Evolutionary conservation across 1,140 invertebrate genomes (phyloP), one percentile per base, ranked within the genome.

Genomic region (Chrysomallon squamiferum): DNA sequence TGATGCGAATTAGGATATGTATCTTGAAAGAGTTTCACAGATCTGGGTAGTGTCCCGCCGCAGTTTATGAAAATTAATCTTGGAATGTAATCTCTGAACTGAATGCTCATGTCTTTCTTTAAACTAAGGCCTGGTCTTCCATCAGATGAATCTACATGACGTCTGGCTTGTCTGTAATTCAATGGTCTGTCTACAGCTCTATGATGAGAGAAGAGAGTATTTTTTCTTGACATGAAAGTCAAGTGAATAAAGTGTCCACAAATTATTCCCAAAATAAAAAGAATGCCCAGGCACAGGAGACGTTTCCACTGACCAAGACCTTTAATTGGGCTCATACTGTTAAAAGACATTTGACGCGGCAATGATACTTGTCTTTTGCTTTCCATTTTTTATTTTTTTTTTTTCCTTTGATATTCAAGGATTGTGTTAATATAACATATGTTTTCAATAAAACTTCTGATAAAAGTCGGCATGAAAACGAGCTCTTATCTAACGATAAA

Each of bases 41-140:
- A 63, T n/a, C 41, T 27, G 7, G 67, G 70, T 18, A 59, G 49
- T 29, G 62, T 64, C 29, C 58, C 62, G 0, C 70, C 70, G 43
- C 56, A 59, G 50, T 72, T 72, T 1, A 75, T 58, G 49, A 75
- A 75, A 7, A 70, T 59, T n/a, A 67, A 57, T 20, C 61, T 54
- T 6, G 73, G 67, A 4, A 66, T 4, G 65, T 75, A 70, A 43
- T 72, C 70, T 27, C 68, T 41, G 25, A 72, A 72, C 32, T 74
- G 72, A 20, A 71, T 54, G 43, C 67, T 72, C 62, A 74, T 41
- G 38, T 74, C 72, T 57, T 74, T 74, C 45, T 74, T 74, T 1
- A 66, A 66, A 20, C 69, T 69, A 0, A 62, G 20, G 2, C 69
- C 69, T n/a, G 63, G 38, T 41, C 62, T 57, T 35, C 50, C 38